Evolutionary conservation across 2,888 invertebrate genomes (phyloP), one percentile per base, ranked within the genome.

Genomic region (Ferdinandea cuprea): DNA sequence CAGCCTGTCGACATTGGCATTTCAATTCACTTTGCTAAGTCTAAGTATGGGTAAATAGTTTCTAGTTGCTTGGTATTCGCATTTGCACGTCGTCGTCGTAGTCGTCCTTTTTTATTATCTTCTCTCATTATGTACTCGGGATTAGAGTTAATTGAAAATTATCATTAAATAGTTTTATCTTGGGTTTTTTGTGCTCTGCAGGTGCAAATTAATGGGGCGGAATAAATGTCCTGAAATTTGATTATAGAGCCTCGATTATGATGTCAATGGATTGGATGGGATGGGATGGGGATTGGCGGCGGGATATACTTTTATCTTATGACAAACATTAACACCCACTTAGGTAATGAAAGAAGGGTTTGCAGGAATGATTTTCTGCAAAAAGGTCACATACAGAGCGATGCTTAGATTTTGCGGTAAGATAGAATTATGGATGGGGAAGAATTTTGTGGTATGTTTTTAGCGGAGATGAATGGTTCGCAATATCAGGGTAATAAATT

Each of bases 111-210:
- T 44, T 52, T 35, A 50, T 66, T 52, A 61, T 72, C 32, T 21
- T 44, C 44, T 30, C 44, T 44, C 61, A 44, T 72, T 56, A n/a
- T n/a, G n/a, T n/a, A 28, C 32, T 15, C 35, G 37, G 42, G 30
- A 52, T 65, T 42, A 58, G 37, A 66, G 61, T 80, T 74, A 80
- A 74, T 74, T 80, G 80, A 80, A 74, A 80, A 74, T 69, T 52
- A 52, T 63, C 80, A 63, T 80, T 58, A 69, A 63, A 69, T 63
- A 65, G 74, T 74, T 69, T 73, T 74, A 69, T 65, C 46, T 63
- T 0, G 13, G 56, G 32, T 46, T 48, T 65, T 58, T 44, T 59
- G 37, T 15, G 3, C 15, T 52, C 35, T 40, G 61, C 73, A 73
- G 79, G 73, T 73, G 61, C 54, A 68, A 68, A 69, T 68, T 73